Evolutionary conservation across 2,888 invertebrate species (phyloP), one percentile per base, ranked within the genome.

Genomic region (Stenchaetothrips biformis): DNA sequence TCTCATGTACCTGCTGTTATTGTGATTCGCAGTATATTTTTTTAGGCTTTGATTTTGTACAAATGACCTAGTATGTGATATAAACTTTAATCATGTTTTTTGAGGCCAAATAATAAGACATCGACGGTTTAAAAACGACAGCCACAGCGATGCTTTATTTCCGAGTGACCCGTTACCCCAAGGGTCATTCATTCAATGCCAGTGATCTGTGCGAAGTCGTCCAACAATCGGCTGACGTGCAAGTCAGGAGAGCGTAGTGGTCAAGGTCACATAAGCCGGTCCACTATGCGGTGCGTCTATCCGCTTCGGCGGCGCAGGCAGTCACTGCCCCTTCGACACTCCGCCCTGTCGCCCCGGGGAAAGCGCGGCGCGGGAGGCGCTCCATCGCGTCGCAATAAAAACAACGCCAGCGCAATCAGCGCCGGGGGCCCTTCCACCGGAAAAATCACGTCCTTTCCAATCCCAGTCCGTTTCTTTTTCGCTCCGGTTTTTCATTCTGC

Each of bases 1-100:
- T 74, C 18, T 21, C 67, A 74, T 74, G 21, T 25, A 59, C 13
- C 18, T 59, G 59, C 11, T 74, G 25, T 74, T 1, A 74, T 74
- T 74, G 67, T 74, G 67, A 74, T 74, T 74, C 21, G 37, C 37
- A 4, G 37, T 37, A 37, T 37, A n/a, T 25, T 7, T 53, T 53
- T 53, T 16, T 74, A 74, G 25, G 67, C 67, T 74, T 74, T 21
- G 67, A 74, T 74, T 74, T 74, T 25, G 67, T 74, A 74, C 67
- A 74, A 74, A 74, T 74, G 67, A 74, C 25, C 11, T 37, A 9
- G 3, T 13, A 74, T 74, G 67, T 74, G 67, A 74, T 74, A 74
- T 21, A 74, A 74, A 74, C 67, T 25, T 21, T 74, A 9, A n/a
- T 74, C 11, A 11, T 74, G 11, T 25, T 21, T 21, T 21, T 25